A percentile compares a stretch with the other conserved stretches of the same genome.
Evolutionary conservation across 2,797 vertebrate species (phyloP).

Genomic region (Etheostoma perlongum): DNA sequence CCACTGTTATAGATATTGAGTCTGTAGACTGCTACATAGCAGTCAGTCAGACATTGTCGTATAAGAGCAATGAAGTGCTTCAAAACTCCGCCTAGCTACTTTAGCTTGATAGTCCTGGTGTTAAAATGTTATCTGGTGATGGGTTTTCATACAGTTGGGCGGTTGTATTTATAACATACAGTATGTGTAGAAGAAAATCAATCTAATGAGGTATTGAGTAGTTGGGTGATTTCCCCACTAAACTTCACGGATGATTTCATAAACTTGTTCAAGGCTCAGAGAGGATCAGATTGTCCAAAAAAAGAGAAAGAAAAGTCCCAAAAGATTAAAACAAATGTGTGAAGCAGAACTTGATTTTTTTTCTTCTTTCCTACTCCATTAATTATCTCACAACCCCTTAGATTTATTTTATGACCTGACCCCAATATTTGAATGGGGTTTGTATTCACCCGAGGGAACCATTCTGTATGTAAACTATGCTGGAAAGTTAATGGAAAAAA

Average conservation of each 20-base stretch:
- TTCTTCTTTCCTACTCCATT: background rate
- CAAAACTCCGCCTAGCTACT: conserved; percentile 43
- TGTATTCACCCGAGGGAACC: conserved; percentile 24
- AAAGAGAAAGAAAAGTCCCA: background rate
- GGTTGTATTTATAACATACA: background rate
- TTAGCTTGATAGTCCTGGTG: conserved; percentile 27
- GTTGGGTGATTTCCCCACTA: background rate
- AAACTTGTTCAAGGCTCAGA: background rate
- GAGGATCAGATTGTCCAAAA: background rate
- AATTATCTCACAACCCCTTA: background rate
- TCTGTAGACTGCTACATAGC: conserved; percentile 66
- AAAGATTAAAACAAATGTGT: background rate
- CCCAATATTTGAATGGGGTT: conserved; percentile 16
- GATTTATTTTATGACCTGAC: background rate
- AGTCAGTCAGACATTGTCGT: conserved; percentile 62
- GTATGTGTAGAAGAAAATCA: background rate
- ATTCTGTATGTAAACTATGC: conserved; percentile 41
- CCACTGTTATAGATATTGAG: conserved; percentile 79
- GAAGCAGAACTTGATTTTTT: background rate
- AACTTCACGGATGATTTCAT: background rate
- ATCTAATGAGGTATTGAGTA: conserved; percentile 3
- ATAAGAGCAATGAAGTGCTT: conserved; percentile 59
- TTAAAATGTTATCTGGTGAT: conserved; percentile 28
- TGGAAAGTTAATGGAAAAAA: conserved; percentile 47
- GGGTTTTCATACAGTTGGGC: background rate